Evolutionary conservation across 2,888 invertebrate genomes (phyloP).

Genomic region (Chrysopilus asiliformis): DNA sequence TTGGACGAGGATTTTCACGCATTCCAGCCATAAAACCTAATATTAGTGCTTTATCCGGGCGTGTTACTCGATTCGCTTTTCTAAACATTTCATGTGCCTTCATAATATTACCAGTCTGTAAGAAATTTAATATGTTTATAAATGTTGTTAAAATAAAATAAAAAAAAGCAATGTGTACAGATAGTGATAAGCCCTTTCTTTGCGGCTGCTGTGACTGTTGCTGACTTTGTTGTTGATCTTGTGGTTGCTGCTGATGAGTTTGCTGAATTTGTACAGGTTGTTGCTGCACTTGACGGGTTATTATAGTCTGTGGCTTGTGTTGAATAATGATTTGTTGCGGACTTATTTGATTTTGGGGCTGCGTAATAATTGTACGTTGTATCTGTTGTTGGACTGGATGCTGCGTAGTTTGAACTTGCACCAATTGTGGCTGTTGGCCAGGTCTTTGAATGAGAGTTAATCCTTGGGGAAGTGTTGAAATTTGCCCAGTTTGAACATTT

Average conservation of each 20-base stretch:
- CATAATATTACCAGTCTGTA: constrained; percentile 85
- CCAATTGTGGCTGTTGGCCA: constrained; percentile 35
- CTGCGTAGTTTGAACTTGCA: constrained; percentile 33
- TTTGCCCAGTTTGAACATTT: constrained; percentile 24
- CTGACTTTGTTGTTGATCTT: constrained; percentile 25
- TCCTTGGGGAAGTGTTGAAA: constrained; percentile 32
- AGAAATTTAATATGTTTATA: background rate
- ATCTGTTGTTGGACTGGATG: constrained; percentile 19
- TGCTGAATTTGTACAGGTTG: constrained; percentile 30
- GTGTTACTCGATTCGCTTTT: constrained; percentile 87
- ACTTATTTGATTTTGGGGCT: constrained; percentile 19
- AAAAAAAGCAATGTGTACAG: constrained; percentile 20
- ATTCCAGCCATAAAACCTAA: constrained; percentile 98
- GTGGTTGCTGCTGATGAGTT: constrained; percentile 18
- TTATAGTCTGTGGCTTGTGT: constrained; percentile 30
- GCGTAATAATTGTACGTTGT: constrained; percentile 31
- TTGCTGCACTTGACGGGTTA: constrained; percentile 28
- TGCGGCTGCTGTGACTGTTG: constrained; percentile 19
- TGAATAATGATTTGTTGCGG: constrained; percentile 23
- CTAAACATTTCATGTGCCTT: constrained; percentile 97
- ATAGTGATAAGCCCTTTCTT: constrained; percentile 31
- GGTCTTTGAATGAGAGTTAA: constrained; percentile 35
- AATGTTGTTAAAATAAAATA: background rate
- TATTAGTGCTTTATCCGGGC: constrained; percentile 94
- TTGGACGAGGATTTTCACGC: constrained; percentile 94